These are phyloP conservation scores for Heterodera schachtii DNA, from an alignment of 1,140 invertebrate species.

Conservation along the genomic window DNA sequence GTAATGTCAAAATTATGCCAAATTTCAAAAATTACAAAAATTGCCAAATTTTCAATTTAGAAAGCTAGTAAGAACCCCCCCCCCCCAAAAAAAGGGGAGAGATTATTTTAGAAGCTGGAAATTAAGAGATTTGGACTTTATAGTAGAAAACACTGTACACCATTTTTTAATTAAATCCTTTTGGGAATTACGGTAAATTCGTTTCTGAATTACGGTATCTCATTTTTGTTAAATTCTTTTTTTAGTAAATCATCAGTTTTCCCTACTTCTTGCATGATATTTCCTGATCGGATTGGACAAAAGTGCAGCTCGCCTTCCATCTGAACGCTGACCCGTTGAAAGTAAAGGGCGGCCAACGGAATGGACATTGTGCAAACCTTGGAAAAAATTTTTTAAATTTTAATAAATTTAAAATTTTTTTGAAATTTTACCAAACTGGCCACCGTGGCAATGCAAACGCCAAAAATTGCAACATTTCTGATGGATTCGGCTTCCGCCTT, in stretches of 20 bases:
- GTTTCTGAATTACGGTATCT: neutral
- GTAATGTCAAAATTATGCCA: too few species aligned
- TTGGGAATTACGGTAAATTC: neutral
- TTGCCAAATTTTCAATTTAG: too few species aligned
- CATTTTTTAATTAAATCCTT: too few species aligned
- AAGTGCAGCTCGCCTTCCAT: conserved; percentile 47
- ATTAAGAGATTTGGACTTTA: too few species aligned
- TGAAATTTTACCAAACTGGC: conserved; percentile 26
- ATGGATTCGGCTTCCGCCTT: conserved; percentile 32
- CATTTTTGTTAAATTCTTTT: neutral
- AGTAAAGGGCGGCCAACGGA: conserved; percentile 51
- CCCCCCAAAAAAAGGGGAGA: too few species aligned
- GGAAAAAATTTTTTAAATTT: neutral
- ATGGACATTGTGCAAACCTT: conserved; percentile 47
- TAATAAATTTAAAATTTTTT: neutral
- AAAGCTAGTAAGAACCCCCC: too few species aligned
- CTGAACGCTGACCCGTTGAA: conserved; percentile 13
- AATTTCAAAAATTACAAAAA: too few species aligned
- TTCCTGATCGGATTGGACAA: conserved; percentile 48
- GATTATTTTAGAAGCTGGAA: too few species aligned
- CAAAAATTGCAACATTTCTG: conserved; percentile 29
- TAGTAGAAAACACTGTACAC: too few species aligned
- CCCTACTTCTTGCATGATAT: conserved; percentile 49
- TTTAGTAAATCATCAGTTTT: neutral
- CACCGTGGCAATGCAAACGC: conserved; percentile 33